Evolutionary conservation across 1,140 invertebrate species (phyloP), one percentile per base, ranked within the genome.

Genomic region (Adelges cooleyi): DNA sequence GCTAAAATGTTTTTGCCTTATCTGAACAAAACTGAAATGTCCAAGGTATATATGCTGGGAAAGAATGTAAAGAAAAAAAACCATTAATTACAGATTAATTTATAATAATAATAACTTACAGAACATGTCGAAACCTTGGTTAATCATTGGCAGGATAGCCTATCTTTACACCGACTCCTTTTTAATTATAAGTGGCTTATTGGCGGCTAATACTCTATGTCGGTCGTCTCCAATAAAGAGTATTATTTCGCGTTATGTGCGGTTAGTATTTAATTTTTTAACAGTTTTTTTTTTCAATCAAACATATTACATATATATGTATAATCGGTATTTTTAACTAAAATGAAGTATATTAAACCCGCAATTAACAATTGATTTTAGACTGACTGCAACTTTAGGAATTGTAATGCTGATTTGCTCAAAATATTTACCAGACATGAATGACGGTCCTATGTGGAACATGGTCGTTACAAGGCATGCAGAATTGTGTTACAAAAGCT

Each of bases 161-260:
- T 85, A 83, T 69, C 74, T 87, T 8, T 86, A 87, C 68, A 87
- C 85, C 0, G 85, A 87, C 74, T 82, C 82, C 20, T 87, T 87
- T 68, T 79, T 87, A 13, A 82, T 86, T 77, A 75, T 87, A 20
- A 86, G 84, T 33, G 85, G 84, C 9, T 80, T 85, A 46, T 71
- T 86, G 36, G 84, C 84, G 5, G 78, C 83, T 0, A 81, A 62
- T 27, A 62, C 49, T 13, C 27, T 51, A 0, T 38, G 62, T 38
- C 20, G 22, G 38, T 50, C 33, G 22, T 65, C 62, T 8, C 48
- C 46, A 1, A 18, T 52, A 6, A 65, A 52, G 15, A 65, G 29
- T 40, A 5, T 65, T 36, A 27, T 51, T 13, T n/a, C 62, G 6
- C 49, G 62, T 50, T 65, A 52, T 38, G 46, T 50, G 48, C 36